phyloP scores from a whole-genome alignment of 2,888 invertebrate species.

The Nemapogon koenigi region DNA sequence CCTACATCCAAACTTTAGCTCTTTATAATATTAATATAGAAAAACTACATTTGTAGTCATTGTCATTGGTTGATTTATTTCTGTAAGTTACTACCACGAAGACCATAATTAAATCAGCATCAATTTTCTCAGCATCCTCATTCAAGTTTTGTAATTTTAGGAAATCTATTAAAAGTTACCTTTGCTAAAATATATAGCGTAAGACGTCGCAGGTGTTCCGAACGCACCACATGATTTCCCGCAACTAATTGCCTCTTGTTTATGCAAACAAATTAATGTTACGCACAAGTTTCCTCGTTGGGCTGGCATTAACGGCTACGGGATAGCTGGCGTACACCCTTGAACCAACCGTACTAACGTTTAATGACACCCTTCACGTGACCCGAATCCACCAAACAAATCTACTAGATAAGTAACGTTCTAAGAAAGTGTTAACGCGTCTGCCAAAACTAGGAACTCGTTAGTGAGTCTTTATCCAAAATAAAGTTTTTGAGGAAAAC shows the following conservation, averaged over 20 bases:
- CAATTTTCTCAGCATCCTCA: too few species aligned
- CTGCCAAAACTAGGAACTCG: constrained; percentile 33
- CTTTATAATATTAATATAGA: too few species aligned
- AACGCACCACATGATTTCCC: constrained; percentile 28
- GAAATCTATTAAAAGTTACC: too few species aligned
- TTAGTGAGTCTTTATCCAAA: constrained; percentile 38
- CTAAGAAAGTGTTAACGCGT: constrained; percentile 20
- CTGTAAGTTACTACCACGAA: too few species aligned
- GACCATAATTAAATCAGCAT: too few species aligned
- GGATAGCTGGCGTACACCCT: constrained; percentile 3
- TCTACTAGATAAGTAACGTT: constrained; percentile 13
- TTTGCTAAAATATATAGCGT: too few species aligned
- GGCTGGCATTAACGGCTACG: constrained; percentile 11
- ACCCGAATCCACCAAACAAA: constrained; percentile 4
- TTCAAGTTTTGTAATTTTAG: too few species aligned
- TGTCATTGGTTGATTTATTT: too few species aligned
- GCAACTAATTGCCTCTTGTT: constrained; percentile 47
- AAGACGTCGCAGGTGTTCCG: constrained; percentile 35
- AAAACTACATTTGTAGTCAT: too few species aligned
- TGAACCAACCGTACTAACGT: constrained; percentile 2
- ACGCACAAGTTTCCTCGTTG: constrained; percentile 33
- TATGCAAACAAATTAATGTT: constrained; percentile 51
- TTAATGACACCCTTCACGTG: constrained; percentile 10
- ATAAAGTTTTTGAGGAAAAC: constrained; percentile 27
- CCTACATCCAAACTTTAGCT: too few species aligned